These are phyloP conservation scores for Eudasyphora cyanicolor DNA, from an alignment of 2,888 invertebrate species.

Conservation along the genomic window DNA sequence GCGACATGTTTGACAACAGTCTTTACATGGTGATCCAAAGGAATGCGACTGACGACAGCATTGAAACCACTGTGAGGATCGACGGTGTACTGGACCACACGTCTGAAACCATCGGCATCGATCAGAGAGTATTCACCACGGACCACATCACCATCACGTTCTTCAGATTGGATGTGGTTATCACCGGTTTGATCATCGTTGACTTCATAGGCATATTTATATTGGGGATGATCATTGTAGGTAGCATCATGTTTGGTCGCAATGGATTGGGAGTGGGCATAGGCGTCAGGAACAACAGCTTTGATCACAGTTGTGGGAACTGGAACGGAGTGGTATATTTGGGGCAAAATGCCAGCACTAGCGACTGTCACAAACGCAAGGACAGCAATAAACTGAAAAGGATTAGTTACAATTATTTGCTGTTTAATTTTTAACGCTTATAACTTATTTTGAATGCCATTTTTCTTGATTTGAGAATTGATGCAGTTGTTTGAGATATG, in stretches of 20 bases:
- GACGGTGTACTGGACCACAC: slow-evolving; percentile 71
- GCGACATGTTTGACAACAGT: slow-evolving; percentile 68
- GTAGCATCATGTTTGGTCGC: slow-evolving; percentile 72
- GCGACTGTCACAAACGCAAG: slow-evolving; percentile 72
- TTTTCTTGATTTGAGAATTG: not conserved
- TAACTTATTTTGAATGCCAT: slow-evolving; percentile 48
- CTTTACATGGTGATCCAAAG: slow-evolving; percentile 49
- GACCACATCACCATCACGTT: slow-evolving; percentile 76
- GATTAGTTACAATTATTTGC: not conserved
- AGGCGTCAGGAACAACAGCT: slow-evolving; percentile 46
- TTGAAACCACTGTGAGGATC: slow-evolving; percentile 70
- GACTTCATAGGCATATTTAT: slow-evolving; percentile 75
- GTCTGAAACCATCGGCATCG: slow-evolving; percentile 76
- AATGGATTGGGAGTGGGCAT: slow-evolving; percentile 69
- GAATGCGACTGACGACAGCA: slow-evolving; percentile 69
- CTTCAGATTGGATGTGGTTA: slow-evolving; percentile 75
- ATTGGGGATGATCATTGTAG: slow-evolving; percentile 75
- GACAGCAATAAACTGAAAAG: slow-evolving; percentile 70
- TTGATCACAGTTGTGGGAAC: slow-evolving; percentile 43
- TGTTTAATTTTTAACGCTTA: too few species aligned
- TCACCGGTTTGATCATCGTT: slow-evolving; percentile 76
- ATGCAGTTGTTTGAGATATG: not conserved
- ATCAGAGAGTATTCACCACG: slow-evolving; percentile 76
- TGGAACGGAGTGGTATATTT: slow-evolving; percentile 30
- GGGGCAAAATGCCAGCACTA: slow-evolving; percentile 73